Evolutionary conservation across 2,888 invertebrate species (phyloP).

Genomic region (Mesorhabditis spiculigera): DNA sequence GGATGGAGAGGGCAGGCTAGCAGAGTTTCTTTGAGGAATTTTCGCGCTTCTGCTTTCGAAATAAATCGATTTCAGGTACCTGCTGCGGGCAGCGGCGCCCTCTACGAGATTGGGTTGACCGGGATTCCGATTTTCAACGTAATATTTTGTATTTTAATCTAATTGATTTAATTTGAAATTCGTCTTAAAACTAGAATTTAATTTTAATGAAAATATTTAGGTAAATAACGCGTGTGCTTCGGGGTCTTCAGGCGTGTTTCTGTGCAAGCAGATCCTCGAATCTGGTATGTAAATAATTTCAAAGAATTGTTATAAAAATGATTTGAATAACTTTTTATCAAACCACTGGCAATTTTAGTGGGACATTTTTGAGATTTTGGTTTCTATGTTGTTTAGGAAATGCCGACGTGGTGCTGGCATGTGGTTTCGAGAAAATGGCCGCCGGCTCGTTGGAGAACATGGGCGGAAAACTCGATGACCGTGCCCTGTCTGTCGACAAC

Average conservation of each 20-base stretch:
- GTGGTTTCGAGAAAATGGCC: conserved; percentile 98
- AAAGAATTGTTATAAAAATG: too few species aligned
- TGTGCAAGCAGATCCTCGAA: conserved; percentile 88
- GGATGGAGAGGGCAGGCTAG: too few species aligned
- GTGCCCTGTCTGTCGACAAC: conserved; percentile 72
- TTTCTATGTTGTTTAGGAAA: conserved; percentile 63
- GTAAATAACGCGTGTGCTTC: conserved; percentile 97
- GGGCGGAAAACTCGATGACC: conserved; percentile 66
- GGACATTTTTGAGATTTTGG: background rate
- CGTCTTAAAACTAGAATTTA: background rate
- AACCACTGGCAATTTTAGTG: too few species aligned
- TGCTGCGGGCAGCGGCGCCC: conserved; percentile 83
- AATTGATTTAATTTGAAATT: background rate
- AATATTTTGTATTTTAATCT: background rate
- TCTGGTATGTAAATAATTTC: conserved; percentile 67
- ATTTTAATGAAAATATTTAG: conserved; percentile 43
- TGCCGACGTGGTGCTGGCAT: conserved; percentile 81
- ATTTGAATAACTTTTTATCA: too few species aligned
- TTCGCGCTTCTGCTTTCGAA: conserved; percentile 11
- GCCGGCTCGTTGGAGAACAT: conserved; percentile 74
- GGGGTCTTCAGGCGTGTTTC: conserved; percentile 83
- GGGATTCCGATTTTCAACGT: conserved; percentile 94
- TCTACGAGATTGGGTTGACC: conserved; percentile 89
- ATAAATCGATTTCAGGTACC: conserved; percentile 39
- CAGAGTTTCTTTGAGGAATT: background rate